phyloP scores from a whole-genome alignment of 2,888 invertebrate genomes.

The Trachelus stipa region DNA sequence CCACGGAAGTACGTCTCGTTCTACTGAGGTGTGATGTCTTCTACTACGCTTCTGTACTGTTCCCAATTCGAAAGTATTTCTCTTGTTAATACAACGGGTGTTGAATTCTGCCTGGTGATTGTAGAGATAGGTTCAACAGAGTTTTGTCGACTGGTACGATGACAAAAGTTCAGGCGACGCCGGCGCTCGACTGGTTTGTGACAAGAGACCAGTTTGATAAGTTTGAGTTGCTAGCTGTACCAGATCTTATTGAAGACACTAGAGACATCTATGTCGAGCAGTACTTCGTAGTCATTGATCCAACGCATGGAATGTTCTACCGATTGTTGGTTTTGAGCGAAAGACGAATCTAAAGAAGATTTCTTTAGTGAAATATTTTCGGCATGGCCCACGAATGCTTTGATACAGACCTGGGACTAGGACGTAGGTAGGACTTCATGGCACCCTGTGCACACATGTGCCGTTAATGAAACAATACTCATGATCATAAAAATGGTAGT shows the following conservation, averaged over 20 bases:
- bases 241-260: background rate
- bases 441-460: background rate
- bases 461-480: background rate
- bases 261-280: background rate
- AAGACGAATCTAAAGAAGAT: background rate
- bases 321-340: background rate
- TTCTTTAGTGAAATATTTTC: background rate
- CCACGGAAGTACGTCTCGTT: background rate
- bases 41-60: background rate
- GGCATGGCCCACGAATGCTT: background rate
- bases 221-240: background rate
- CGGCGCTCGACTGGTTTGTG: slow-evolving; percentile 33
- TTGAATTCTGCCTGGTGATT: background rate
- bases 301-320: background rate
- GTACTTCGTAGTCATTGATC: background rate
- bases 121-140: background rate
- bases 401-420: background rate
- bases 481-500: background rate
- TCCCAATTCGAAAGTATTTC: background rate
- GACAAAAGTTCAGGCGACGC: slow-evolving; percentile 34
- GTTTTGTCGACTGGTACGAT: slow-evolving; percentile 28
- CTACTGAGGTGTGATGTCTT: background rate
- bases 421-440: background rate
- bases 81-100: background rate
- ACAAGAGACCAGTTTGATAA: slow-evolving; percentile 30